Conservation (phyloP, 2,113 vertebrate species). For the Hemicordylus capensis region DNA sequence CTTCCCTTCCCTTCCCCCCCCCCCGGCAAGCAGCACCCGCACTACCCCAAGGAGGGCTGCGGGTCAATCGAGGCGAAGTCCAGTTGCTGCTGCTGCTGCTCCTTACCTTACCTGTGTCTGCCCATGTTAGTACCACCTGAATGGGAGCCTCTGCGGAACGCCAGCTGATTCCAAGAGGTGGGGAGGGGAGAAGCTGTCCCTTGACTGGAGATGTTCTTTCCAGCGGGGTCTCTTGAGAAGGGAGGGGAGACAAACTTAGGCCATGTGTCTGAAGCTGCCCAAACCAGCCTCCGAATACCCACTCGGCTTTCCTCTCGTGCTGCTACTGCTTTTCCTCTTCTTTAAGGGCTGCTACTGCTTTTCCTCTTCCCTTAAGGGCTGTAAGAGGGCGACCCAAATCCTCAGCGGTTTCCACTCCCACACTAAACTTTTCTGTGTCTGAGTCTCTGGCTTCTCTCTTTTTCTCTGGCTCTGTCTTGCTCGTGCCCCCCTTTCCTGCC, state of each 20-base stretch:
- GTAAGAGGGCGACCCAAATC: neutral
- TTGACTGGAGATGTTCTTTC: neutral
- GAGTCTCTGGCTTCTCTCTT: neutral
- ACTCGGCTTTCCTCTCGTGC: no score
- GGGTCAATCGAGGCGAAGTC: neutral
- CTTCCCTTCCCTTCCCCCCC: neutral
- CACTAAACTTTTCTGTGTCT: slow-evolving; percentile 56
- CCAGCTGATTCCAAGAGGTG: neutral
- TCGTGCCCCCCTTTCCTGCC: slow-evolving; percentile 61
- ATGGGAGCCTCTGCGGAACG: neutral
- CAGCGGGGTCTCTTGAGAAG: neutral
- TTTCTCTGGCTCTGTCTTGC: neutral
- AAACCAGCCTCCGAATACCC: neutral
- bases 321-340: neutral
- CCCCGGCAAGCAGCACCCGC: neutral
- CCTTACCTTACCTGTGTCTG: neutral
- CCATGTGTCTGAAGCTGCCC: neutral
- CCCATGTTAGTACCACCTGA: neutral
- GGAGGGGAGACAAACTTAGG: no score
- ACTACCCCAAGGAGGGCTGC: neutral
- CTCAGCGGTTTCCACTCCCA: neutral
- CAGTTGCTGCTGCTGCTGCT: neutral
- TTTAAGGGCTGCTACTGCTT: no score
- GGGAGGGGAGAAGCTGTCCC: neutral
- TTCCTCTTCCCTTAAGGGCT: no score